Evolutionary conservation across 2,113 vertebrate genomes (phyloP), one percentile per base, ranked within the genome.

Genomic region (Lophochroa leadbeateri): DNA sequence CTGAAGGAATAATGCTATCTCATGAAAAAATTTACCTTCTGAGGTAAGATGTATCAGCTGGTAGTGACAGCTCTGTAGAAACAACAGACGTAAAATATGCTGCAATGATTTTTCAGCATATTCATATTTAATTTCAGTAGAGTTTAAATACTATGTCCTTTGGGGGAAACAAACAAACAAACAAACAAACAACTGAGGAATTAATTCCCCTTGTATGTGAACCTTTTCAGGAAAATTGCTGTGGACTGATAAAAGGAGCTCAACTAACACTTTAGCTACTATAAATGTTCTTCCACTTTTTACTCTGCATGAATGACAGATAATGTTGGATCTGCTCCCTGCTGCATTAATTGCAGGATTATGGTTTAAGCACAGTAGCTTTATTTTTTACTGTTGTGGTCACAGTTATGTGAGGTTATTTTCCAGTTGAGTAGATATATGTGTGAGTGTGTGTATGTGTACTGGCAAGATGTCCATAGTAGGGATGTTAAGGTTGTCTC

Each of bases 11-110:
- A 88, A 77, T 72, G 10, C 68, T 91, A 90, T 78, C 93, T 92
- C 28, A 31, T 86, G 79, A 94, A 96, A 91, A 50, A 55, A 92
- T 93, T 93, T 79, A 60, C 78, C 19, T 94, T 95, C 83, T 75
- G 53, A 94, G 72, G 29, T 86, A 50, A 94, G 33, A 68, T 53
- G 58, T 68, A 86, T 96, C 69, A 94, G 52, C 35, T 78, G n/a
- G 17, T 70, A 76, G 29, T 39, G 75, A 79, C 72, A 96, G 49
- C 41, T 55, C 60, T 84, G n/a, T 64, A 60, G 61, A 84, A 94
- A 77, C 3, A 82, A 55, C 52, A 75, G 15, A 70, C 41, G 17
- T 58, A 78, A 86, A 91, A 78, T 47, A 41, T 8, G 7, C 8
- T 82, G 21, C 11, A 50, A 29, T 88, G 18, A 55, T 47, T 94